phyloP scores from a whole-genome alignment of 2,888 invertebrate genomes.

The Anoplius nigerrimus region DNA sequence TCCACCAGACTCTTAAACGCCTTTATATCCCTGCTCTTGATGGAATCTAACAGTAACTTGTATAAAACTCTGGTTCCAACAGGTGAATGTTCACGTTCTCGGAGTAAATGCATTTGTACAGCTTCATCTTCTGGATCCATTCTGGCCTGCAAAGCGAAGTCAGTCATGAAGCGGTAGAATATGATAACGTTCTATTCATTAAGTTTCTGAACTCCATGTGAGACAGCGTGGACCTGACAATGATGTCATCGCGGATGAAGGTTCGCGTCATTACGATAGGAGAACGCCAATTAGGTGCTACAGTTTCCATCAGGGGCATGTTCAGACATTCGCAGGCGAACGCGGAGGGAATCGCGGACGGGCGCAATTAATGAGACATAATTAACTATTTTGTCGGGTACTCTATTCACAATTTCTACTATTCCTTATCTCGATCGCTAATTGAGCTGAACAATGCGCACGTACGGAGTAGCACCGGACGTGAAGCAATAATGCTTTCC shows the following conservation, averaged over 20 bases:
- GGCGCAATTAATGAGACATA: no score
- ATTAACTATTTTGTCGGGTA: no score
- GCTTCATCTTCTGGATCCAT: constrained; percentile 51
- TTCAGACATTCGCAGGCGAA: no score
- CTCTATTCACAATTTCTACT: no score
- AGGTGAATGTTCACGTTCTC: constrained; percentile 7
- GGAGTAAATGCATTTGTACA: constrained; percentile 42
- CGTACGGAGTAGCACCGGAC: no score
- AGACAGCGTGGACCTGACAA: constrained; percentile 8
- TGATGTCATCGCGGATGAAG: constrained; percentile 34
- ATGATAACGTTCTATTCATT: no score
- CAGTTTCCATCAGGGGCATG: not conserved
- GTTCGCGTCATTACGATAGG: constrained; percentile 9
- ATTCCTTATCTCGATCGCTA: no score
- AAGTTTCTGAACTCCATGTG: not conserved
- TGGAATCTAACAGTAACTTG: constrained; percentile 32
- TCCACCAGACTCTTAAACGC: constrained; percentile 54
- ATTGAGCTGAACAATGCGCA: no score
- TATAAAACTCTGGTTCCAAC: constrained; percentile 28
- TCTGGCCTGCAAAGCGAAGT: not conserved
- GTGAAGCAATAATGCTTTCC: no score
- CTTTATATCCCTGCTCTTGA: constrained; percentile 22
- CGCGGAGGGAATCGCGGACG: no score
- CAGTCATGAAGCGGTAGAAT: not conserved
- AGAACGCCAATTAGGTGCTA: constrained; percentile 12